phyloP scores from a whole-genome alignment of 1,140 invertebrate genomes.

The Venturia canescens region DNA sequence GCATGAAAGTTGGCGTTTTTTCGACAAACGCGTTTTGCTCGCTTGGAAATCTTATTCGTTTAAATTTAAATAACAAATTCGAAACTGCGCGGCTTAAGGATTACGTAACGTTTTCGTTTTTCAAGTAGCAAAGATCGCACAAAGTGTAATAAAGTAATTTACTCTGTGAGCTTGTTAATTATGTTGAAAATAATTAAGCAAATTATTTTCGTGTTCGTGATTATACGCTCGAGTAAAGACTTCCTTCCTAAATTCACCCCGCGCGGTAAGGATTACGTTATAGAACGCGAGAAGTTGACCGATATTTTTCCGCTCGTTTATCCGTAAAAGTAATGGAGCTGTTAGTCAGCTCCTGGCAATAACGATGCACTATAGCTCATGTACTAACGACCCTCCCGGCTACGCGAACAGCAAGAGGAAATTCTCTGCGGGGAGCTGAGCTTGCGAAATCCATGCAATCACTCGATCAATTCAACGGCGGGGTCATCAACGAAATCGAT shows the following conservation, averaged over 20 bases:
- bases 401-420: constrained; percentile 11
- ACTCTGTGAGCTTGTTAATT: too few species aligned
- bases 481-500: constrained; percentile 2
- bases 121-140: too few species aligned
- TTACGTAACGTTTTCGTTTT: too few species aligned
- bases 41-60: too few species aligned
- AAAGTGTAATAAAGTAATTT: too few species aligned
- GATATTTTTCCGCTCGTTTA: constrained; percentile 21
- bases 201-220: background rate
- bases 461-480: constrained; percentile 25
- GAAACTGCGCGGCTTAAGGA: too few species aligned
- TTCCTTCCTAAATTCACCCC: background rate
- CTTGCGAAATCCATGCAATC: constrained; percentile 30
- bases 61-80: too few species aligned
- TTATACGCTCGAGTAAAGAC: background rate
- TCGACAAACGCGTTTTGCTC: too few species aligned
- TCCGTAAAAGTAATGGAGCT: constrained; percentile 33
- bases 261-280: background rate
- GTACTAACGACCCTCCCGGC: constrained; percentile 29
- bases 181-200: background rate
- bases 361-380: constrained; percentile 1
- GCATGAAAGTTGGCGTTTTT: too few species aligned
- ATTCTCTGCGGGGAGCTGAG: constrained; percentile 23
- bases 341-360: constrained; percentile 9
- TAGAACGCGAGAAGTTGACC: background rate